Conservation (phyloP, 2,888 invertebrate species). For the Ganaspis brasiliensis region DNA sequence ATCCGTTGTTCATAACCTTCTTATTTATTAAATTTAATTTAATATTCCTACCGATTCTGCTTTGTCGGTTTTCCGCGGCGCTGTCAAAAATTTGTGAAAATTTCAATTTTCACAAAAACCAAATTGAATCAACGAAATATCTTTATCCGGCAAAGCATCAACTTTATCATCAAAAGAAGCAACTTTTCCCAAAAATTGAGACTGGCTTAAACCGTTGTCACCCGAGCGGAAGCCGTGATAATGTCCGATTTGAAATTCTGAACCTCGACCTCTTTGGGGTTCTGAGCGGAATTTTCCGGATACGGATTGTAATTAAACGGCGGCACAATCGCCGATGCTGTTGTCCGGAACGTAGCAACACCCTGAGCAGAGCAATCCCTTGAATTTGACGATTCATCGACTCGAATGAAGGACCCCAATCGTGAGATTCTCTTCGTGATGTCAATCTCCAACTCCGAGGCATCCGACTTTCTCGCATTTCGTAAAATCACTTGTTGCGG, state of each 20-base stretch:
- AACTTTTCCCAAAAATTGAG: too few relatives aligned
- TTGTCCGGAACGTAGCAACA: slow-evolving; percentile 59
- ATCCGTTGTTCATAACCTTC: too few relatives aligned
- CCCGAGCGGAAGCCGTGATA: slow-evolving; percentile 72
- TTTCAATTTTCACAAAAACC: too few relatives aligned
- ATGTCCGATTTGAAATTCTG: slow-evolving; percentile 66
- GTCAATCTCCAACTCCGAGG: slow-evolving; percentile 66
- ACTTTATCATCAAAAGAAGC: too few relatives aligned
- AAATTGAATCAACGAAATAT: too few relatives aligned
- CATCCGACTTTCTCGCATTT: slow-evolving; percentile 64
- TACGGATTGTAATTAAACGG: slow-evolving; percentile 81
- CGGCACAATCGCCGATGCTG: slow-evolving; percentile 80
- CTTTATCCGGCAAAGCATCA: too few relatives aligned
- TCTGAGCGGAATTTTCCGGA: slow-evolving; percentile 62
- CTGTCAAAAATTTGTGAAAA: too few relatives aligned
- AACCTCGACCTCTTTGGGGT: slow-evolving; percentile 56
- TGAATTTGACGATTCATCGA: slow-evolving; percentile 71
- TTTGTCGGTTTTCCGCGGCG: too few relatives aligned
- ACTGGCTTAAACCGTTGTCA: slow-evolving; percentile 74
- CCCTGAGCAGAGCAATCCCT: slow-evolving; percentile 40
- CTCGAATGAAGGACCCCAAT: slow-evolving; percentile 82
- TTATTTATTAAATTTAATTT: too few relatives aligned
- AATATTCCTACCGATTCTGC: too few relatives aligned
- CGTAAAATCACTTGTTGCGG: slow-evolving; percentile 64
- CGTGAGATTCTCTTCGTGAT: slow-evolving; percentile 80